A percentile compares a stretch with the other conserved stretches of the same genome.
These are phyloP conservation scores for Mormyrus hasselquistii DNA, from an alignment of 2,797 vertebrate genomes.

Conservation along the genomic window DNA sequence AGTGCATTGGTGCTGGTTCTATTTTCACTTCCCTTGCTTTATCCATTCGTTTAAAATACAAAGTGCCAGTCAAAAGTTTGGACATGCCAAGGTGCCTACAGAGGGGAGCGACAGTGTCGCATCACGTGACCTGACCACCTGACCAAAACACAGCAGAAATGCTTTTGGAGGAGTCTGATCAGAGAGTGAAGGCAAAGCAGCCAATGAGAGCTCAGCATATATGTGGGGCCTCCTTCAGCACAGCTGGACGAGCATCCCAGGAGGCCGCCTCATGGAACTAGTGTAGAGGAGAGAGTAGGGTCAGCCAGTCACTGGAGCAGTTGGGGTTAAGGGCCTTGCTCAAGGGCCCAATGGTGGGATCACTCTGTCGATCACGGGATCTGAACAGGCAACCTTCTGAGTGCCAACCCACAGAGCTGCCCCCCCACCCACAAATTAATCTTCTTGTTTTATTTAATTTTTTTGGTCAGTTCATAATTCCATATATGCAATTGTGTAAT, in stretches of 20 bases:
- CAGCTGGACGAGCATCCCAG: neutral
- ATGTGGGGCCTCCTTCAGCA: neutral
- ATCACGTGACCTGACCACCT: neutral
- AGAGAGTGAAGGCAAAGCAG: neutral
- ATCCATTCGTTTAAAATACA: neutral
- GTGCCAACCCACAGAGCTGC: neutral
- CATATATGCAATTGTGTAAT: neutral
- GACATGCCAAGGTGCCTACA: neutral
- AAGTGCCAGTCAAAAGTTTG: neutral
- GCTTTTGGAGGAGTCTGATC: neutral
- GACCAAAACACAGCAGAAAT: neutral
- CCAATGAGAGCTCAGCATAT: neutral
- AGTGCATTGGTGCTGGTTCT: neutral
- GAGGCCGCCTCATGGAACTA: neutral
- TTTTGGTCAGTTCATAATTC: neutral
- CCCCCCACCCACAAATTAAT: neutral
- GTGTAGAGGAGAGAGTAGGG: neutral
- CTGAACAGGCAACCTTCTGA: neutral
- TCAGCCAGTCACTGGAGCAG: neutral
- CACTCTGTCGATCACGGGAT: neutral
- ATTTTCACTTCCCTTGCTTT: neutral
- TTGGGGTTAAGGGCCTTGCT: neutral
- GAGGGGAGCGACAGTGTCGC: neutral
- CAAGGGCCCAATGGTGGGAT: neutral
- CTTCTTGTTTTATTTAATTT: neutral